Conservation (phyloP, 2,113 vertebrate species). For the Psammodynastes pulverulentus region DNA sequence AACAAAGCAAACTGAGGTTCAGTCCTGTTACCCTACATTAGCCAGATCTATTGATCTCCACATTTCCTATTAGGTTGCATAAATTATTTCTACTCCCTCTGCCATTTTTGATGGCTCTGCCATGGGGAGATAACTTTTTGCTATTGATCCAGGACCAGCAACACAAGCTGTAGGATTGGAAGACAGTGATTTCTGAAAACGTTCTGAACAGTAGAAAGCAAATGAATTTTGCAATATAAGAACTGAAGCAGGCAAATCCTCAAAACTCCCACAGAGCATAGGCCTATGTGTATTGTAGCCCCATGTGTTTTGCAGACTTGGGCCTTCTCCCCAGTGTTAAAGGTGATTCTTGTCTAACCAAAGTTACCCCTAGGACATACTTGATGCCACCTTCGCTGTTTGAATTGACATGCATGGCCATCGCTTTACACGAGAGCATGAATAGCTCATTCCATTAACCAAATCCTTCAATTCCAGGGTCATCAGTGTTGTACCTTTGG, state of each 20-base stretch:
- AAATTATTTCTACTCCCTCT: not conserved
- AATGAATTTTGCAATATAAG: not conserved
- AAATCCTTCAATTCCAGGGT: slow-evolving; percentile 26
- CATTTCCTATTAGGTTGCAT: not conserved
- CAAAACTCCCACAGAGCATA: not conserved
- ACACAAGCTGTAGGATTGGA: not conserved
- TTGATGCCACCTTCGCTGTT: not conserved
- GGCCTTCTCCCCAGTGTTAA: not conserved
- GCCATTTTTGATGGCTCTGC: not conserved
- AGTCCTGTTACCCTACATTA: not conserved
- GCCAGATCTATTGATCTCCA: not conserved
- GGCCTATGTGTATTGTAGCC: not conserved
- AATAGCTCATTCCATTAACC: slow-evolving; percentile 25
- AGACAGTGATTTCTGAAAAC: not conserved
- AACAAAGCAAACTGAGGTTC: not conserved
- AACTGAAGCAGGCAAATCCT: not conserved
- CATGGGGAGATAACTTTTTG: not conserved
- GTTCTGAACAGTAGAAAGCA: not conserved
- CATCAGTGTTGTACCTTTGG: slow-evolving; percentile 51
- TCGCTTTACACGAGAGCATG: not conserved
- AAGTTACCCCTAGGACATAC: not conserved
- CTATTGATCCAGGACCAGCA: not conserved
- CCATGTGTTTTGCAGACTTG: not conserved
- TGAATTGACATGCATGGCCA: not conserved
- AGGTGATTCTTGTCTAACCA: not conserved